phyloP scores from a whole-genome alignment of 1,140 invertebrate genomes.

The Ericerus pela region DNA sequence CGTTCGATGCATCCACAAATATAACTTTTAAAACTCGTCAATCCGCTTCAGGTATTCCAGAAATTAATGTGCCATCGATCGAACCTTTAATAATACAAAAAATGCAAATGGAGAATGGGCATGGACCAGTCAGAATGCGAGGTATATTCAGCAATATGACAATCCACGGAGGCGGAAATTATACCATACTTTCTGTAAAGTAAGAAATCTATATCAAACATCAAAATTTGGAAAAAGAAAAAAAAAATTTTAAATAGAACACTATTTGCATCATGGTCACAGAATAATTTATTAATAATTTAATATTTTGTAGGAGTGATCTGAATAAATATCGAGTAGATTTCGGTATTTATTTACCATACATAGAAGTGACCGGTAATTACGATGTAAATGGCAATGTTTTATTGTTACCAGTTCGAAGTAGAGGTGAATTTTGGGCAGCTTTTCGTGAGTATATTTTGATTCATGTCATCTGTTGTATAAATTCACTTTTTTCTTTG shows the following conservation, averaged over 20 bases:
- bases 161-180: conserved; percentile 53
- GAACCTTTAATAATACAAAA: conserved; percentile 52
- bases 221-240: too few species aligned
- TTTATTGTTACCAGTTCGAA: conserved; percentile 55
- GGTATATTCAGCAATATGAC: conserved; percentile 55
- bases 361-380: conserved; percentile 50
- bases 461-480: too few species aligned
- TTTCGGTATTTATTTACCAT: conserved; percentile 38
- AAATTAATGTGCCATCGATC: conserved; percentile 51
- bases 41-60: conserved; percentile 40
- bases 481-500: too few species aligned
- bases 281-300: too few species aligned
- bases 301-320: conserved; percentile 38
- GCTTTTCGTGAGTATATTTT: conserved; percentile 44
- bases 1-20: too few species aligned
- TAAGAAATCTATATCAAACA: conserved; percentile 26
- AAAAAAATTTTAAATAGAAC: too few species aligned
- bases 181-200: conserved; percentile 39
- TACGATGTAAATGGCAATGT: conserved; percentile 61
- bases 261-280: too few species aligned
- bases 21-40: conserved; percentile 9
- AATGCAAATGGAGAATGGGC: conserved; percentile 56
- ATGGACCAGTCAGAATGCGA: conserved; percentile 50
- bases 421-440: conserved; percentile 60
- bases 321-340: conserved; percentile 48